These are phyloP conservation scores for Caenorhabditis brenneri DNA, from an alignment of 1,140 invertebrate genomes.

Conservation along the genomic window DNA sequence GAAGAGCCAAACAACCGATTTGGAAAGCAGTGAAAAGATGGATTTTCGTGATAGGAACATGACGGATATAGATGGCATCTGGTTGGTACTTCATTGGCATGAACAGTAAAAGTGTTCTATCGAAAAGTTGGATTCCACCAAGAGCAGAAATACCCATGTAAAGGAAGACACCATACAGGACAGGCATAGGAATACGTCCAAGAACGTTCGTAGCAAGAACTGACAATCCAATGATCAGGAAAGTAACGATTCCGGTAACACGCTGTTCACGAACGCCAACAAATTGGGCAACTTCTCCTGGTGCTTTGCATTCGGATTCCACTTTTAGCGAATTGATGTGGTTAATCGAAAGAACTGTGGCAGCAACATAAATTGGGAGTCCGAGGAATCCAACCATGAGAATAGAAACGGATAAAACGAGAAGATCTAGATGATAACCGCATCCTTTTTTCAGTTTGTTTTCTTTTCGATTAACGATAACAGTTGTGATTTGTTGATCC, in stretches of 20 bases:
- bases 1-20: slow-evolving; percentile 83
- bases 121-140: slow-evolving; percentile 83
- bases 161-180: slow-evolving; percentile 93
- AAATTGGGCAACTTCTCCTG: slow-evolving; percentile 96
- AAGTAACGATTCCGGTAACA: slow-evolving; percentile 92
- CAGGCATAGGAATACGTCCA: slow-evolving; percentile 84
- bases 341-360: slow-evolving; percentile 95
- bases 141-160: slow-evolving; percentile 98
- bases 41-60: slow-evolving; percentile 89
- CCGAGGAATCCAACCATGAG: slow-evolving; percentile 90
- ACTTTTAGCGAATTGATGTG: slow-evolving; percentile 94
- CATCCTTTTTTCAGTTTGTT: slow-evolving; percentile 92
- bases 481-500: slow-evolving; percentile 99
- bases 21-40: slow-evolving; percentile 94
- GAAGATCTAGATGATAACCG: slow-evolving; percentile 95
- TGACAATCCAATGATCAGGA: slow-evolving; percentile 91
- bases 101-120: slow-evolving; percentile 90
- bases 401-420: slow-evolving; percentile 87
- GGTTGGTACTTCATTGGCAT: slow-evolving; percentile 99
- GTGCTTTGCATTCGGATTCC: slow-evolving; percentile 93
- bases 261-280: slow-evolving; percentile 93
- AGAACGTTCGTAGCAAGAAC: slow-evolving; percentile 77
- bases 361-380: slow-evolving; percentile 93
- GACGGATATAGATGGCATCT: slow-evolving; percentile 93
- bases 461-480: slow-evolving; percentile 97